Evolutionary conservation across 1,140 invertebrate species (phyloP), one percentile per base, ranked within the genome.

Genomic region (Berghia stephanieae): DNA sequence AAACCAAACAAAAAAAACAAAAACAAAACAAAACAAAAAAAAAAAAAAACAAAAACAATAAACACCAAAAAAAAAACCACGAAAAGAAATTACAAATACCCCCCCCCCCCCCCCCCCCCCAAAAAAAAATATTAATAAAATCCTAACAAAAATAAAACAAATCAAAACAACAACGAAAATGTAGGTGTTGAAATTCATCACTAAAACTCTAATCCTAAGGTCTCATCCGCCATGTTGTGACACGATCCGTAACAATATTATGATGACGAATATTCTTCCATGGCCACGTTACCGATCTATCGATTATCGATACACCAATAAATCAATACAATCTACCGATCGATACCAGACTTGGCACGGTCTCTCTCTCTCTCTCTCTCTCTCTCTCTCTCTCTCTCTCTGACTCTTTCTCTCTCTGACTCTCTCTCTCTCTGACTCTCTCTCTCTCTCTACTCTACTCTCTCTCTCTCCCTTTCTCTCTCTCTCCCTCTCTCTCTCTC

Each of bases 361-460:
- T 24, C n/a, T 31, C 55, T n/a, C 21, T 60, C 55, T 60, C 55
- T 60, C 55, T 60, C 55, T 60, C 55, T 60, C 21, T 60, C 55
- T 60, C 55, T 60, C 55, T n/a, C 55, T 60, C n/a, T 60, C 55
- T 60, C 55, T 60, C 55, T 60, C 21, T 60, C 55, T 60, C 55
- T 60, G n/a, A 24, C n/a, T 60, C 55, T 60, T 24, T 60, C 55
- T 60, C 55, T 60, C n/a, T n/a, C 55, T 60, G n/a, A 24, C 55
- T 60, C 55, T 60, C 55, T 60, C 21, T 60, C 55, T 60, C 55
- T 60, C 55, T 60, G 6, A 24, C 21, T 60, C 55, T 60, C 55
- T n/a, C n/a, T n/a, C n/a, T n/a, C n/a, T n/a, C 55, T 60, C 55
- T 60, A 21, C 5, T 60, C 21, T n/a, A 8, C n/a, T 24, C n/a